Base-by-base conservation (phyloP, 1,140 invertebrate species). In the Camponotus floridanus region DNA sequence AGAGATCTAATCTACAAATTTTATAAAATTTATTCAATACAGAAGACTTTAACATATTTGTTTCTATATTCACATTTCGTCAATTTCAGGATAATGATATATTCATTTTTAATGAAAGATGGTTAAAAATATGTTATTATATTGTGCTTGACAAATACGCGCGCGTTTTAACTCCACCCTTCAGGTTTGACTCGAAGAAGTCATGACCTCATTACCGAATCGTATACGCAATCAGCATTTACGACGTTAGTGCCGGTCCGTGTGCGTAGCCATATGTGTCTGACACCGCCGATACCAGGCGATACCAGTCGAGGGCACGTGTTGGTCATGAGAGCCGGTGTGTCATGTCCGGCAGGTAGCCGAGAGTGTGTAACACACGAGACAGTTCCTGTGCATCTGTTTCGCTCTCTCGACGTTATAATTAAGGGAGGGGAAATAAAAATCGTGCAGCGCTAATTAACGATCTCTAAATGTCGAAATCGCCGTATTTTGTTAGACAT, bases 381-480 rank as follows among this genome's bases (percentile, higher is more conserved):
- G 21, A 39, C 36, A 21, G 31, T 48, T 70, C 42, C 68, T 61
- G 78, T 78, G 61, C 18, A 45, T 83, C 48, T 80, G 21, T 51
- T 36, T 31, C 55, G 31, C 51, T 51, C 65, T 48, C 62, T 39
- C 59, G 55, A 36, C 76, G 57, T 78, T 85, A 90, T 91, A 92
- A 92, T 92, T 92, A 91, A 91, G 91, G 73, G 78, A 84, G 86
- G 81, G 80, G 87, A 85, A 90, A 87, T 89, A 92, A 92, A 92
- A 88, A 67, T 91, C 86, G 79, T 86, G 89, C 89, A 89, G 76
- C 80, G 88, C 93, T 93, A 94, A 94, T 94, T 94, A 94, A 94
- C 92, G 93, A 94, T 86, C 87, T 26, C 86, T 45, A 93, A 91
- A 91, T 92, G 93, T 94, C 92, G 92, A 94, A 94, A 93, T 93